These are phyloP conservation scores for Cactoblastis cactorum DNA, from an alignment of 2,888 invertebrate genomes.

Conservation along the genomic window DNA sequence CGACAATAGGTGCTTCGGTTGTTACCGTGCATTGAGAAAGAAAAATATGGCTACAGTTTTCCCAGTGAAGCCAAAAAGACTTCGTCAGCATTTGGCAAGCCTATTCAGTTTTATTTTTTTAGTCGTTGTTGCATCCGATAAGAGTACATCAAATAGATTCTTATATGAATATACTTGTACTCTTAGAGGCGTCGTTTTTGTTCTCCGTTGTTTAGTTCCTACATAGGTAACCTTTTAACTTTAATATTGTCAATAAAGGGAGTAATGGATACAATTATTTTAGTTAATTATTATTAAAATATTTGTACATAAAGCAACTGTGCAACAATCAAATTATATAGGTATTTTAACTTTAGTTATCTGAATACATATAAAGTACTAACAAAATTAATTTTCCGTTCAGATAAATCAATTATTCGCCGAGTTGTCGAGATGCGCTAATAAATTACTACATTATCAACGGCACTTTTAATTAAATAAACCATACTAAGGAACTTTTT, in stretches of 20 bases:
- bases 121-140: conserved; percentile 14
- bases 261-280: no score
- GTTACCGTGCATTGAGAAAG: not conserved
- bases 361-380: no score
- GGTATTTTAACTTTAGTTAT: no score
- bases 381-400: no score
- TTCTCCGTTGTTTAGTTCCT: conserved; percentile 7
- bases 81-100: not conserved
- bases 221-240: not conserved
- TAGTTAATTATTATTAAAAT: no score
- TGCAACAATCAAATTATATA: no score
- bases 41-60: not conserved
- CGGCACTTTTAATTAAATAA: not conserved
- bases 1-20: not conserved
- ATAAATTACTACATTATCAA: not conserved
- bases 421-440: not conserved
- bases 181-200: conserved; percentile 12
- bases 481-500: no score
- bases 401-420: not conserved
- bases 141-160: conserved; percentile 18
- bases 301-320: no score
- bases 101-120: conserved; percentile 5
- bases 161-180: conserved; percentile 15
- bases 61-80: not conserved
- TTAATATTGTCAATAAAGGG: not conserved